phyloP scores from a whole-genome alignment of 2,888 invertebrate species.

The Octonoba sinensis region DNA sequence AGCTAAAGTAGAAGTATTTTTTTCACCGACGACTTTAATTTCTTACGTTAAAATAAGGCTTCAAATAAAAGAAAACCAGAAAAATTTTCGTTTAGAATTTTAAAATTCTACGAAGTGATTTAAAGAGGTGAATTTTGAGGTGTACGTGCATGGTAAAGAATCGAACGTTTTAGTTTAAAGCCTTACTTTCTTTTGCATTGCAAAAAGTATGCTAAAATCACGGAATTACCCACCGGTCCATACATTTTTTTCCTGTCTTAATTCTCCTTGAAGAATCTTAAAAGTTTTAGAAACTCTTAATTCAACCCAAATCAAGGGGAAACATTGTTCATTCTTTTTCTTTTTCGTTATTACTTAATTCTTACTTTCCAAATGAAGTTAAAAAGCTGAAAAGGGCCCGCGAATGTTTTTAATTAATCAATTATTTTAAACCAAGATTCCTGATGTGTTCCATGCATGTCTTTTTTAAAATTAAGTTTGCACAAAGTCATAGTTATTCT shows the following conservation, averaged over 20 bases:
- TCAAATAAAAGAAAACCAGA: conserved; percentile 54
- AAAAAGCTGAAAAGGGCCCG: neutral
- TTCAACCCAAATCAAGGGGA: conserved; percentile 33
- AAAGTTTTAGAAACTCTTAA: conserved; percentile 52
- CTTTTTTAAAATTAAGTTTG: no score
- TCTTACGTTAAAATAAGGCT: conserved; percentile 58
- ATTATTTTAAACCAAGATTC: no score
- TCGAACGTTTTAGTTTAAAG: conserved; percentile 43
- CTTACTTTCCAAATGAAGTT: conserved; percentile 5
- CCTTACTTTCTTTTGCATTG: conserved; percentile 34
- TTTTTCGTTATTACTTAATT: conserved; percentile 1
- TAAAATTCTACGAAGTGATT: conserved; percentile 54
- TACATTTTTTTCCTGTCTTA: conserved; percentile 21
- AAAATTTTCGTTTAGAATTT: conserved; percentile 56
- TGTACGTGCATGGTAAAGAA: conserved; percentile 46
- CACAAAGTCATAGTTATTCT: no score
- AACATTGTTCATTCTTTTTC: conserved; percentile 2
- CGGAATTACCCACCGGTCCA: conserved; percentile 15
- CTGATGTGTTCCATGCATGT: no score
- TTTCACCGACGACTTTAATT: conserved; percentile 51
- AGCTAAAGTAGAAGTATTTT: conserved; percentile 34
- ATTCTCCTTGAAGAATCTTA: conserved; percentile 23
- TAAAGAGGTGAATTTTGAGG: conserved; percentile 35
- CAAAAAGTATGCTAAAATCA: conserved; percentile 43
- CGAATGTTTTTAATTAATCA: no score